phyloP scores from a whole-genome alignment of 2,888 invertebrate species.

The Acleris literana region DNA sequence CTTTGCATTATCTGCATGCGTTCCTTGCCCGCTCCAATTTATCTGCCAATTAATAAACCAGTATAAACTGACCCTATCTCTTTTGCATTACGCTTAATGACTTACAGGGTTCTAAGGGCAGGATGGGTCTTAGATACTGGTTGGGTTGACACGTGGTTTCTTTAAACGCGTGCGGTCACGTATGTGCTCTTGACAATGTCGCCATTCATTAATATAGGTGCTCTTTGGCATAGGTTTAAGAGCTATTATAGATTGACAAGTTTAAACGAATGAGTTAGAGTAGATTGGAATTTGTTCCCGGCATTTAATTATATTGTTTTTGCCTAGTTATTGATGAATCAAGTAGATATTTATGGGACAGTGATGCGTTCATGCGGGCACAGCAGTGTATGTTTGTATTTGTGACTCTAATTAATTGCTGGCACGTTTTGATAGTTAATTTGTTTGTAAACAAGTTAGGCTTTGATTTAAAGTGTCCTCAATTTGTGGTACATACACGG shows the following conservation, averaged over 20 bases:
- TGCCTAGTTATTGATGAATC: slow-evolving; percentile 3
- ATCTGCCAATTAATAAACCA: slow-evolving; percentile 23
- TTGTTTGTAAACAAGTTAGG: slow-evolving; percentile 9
- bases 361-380: background rate
- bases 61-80: slow-evolving; percentile 11
- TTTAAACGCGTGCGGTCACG: background rate
- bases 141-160: slow-evolving; percentile 4
- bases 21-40: slow-evolving; percentile 15
- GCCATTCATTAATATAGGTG: background rate
- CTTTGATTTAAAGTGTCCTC: background rate
- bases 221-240: background rate
- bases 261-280: slow-evolving; percentile 3
- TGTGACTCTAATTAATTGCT: background rate
- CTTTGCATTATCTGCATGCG: slow-evolving; percentile 16
- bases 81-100: slow-evolving; percentile 3
- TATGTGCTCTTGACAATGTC: slow-evolving; percentile 4
- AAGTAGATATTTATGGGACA: slow-evolving; percentile 18
- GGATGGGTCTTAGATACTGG: background rate
- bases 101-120: background rate
- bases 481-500: too few relatives aligned
- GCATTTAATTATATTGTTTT: slow-evolving; percentile 29
- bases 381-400: background rate
- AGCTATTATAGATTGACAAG: background rate
- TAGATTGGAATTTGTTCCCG: slow-evolving; percentile 27
- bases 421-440: background rate